Conservation (phyloP, 2,888 invertebrate genomes). For the Nysson spinosus region DNA sequence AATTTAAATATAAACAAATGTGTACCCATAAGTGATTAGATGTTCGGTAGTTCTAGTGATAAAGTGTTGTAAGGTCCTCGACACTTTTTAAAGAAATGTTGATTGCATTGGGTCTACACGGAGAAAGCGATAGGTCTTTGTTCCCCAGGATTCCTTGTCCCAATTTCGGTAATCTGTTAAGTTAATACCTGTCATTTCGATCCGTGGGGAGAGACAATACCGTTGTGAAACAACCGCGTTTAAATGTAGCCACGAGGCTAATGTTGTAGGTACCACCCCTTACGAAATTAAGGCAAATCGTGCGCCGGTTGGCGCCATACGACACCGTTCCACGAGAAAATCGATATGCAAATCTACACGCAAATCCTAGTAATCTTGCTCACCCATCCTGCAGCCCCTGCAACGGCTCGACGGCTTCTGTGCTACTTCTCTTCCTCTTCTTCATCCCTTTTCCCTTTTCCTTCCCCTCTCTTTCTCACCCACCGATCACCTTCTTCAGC, state of each 20-base stretch:
- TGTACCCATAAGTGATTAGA: too few relatives aligned
- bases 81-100: too few relatives aligned
- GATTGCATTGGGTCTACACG: too few relatives aligned
- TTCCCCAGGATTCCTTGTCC: too few relatives aligned
- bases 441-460: neutral
- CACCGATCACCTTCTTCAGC: slow-evolving; percentile 1
- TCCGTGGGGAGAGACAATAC: slow-evolving; percentile 5
- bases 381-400: slow-evolving; percentile 48
- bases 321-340: slow-evolving; percentile 64
- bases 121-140: too few relatives aligned
- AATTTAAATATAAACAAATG: too few relatives aligned
- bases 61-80: too few relatives aligned
- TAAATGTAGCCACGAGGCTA: slow-evolving; percentile 50
- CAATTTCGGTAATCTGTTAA: too few relatives aligned
- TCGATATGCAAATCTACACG: slow-evolving; percentile 76
- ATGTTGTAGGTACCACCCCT: slow-evolving; percentile 41
- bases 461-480: neutral
- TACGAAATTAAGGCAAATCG: slow-evolving; percentile 74
- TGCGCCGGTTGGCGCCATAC: slow-evolving; percentile 64
- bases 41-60: too few relatives aligned
- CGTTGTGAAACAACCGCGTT: slow-evolving; percentile 44
- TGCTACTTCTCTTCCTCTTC: slow-evolving; percentile 15
- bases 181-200: slow-evolving; percentile 22
- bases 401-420: slow-evolving; percentile 41
- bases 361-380: slow-evolving; percentile 75